Percentiles rank a stretch among this genome's conserved stretches.
Evolutionary conservation across 1,140 invertebrate genomes (phyloP).

Genomic region (Aphelenchoides fujianensis): DNA sequence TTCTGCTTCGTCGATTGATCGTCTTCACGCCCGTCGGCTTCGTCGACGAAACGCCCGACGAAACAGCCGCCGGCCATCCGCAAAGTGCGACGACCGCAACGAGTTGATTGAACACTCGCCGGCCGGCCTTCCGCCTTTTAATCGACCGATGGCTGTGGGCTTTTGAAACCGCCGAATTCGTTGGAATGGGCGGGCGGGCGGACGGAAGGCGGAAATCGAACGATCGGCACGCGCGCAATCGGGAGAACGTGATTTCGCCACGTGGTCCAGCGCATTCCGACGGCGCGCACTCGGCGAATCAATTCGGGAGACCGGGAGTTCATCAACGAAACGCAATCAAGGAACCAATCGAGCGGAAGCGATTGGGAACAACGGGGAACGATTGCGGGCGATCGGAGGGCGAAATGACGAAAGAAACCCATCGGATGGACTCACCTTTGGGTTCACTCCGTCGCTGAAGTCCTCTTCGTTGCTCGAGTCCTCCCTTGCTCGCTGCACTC

Average conservation of each 20-base stretch:
- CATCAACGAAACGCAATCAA: too few species aligned
- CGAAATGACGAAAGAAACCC: too few species aligned
- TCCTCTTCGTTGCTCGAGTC: too few species aligned
- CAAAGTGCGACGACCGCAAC: neutral
- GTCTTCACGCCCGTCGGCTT: neutral
- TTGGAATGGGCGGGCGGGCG: neutral
- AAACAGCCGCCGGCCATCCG: too few species aligned
- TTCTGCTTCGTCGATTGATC: neutral
- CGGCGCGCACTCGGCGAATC: neutral
- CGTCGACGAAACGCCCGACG: neutral
- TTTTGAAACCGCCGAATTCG: neutral
- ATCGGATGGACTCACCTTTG: too few species aligned
- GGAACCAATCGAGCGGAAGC: too few species aligned
- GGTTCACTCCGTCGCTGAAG: too few species aligned
- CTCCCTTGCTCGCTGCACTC: too few species aligned
- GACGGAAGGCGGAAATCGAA: neutral
- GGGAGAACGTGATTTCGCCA: neutral
- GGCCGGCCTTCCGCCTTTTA: too few species aligned
- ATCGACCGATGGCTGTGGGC: neutral
- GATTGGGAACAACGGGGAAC: too few species aligned
- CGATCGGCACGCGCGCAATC: neutral
- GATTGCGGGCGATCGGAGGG: too few species aligned
- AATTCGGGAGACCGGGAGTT: too few species aligned
- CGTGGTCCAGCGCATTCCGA: neutral
- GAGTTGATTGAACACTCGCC: conserved; percentile 1